Conservation (phyloP, 2,113 vertebrate species). For the Condylura cristata region DNA sequence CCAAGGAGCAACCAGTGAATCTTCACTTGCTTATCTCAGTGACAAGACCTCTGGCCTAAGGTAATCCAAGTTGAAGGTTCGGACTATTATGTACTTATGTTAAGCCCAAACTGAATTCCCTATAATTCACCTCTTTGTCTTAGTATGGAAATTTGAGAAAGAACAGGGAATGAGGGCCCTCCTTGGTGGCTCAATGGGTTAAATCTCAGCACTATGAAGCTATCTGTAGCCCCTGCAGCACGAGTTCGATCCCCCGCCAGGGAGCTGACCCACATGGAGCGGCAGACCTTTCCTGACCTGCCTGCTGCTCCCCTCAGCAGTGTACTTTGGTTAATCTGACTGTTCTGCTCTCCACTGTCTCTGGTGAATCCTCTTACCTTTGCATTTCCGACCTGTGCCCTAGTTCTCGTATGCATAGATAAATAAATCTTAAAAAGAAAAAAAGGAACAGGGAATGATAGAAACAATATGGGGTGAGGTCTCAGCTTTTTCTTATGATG, state of each 20-base stretch:
- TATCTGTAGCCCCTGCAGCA: too few species aligned
- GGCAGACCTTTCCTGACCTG: too few species aligned
- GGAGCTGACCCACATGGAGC: too few species aligned
- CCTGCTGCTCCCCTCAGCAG: too few species aligned
- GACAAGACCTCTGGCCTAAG: neutral
- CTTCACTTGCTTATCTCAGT: neutral
- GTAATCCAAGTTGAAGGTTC: neutral
- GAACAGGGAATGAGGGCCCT: neutral
- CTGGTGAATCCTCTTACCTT: too few species aligned
- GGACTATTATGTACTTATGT: neutral
- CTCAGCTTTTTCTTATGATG: neutral
- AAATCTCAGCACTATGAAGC: too few species aligned
- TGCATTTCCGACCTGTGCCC: too few species aligned
- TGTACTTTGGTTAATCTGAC: too few species aligned
- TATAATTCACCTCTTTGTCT: neutral
- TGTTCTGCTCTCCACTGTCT: too few species aligned
- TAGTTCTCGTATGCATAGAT: too few species aligned
- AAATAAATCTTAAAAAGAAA: neutral
- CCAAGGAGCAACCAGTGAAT: neutral
- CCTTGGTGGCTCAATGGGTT: too few species aligned
- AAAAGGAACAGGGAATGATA: neutral
- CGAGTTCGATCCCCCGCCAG: too few species aligned
- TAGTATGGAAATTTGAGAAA: neutral
- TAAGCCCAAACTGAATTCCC: neutral
- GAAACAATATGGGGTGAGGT: neutral